Conservation (phyloP, 2,797 vertebrate species). For the Syngnathus rostellatus region DNA sequence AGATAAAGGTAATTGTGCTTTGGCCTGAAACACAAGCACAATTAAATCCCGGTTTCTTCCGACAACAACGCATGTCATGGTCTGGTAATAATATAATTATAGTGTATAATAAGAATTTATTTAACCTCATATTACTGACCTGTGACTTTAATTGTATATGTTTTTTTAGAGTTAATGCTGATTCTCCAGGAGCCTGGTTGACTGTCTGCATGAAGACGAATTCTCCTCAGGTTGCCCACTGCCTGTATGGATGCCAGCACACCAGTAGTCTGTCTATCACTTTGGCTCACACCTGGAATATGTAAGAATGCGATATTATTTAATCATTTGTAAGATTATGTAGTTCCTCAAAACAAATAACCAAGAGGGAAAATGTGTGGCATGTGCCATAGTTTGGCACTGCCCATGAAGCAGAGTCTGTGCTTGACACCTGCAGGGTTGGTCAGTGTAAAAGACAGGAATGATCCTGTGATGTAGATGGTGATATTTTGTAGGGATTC, state of each 20-base stretch:
- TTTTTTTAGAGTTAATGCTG: slow-evolving; percentile 33
- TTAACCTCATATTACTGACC: slow-evolving; percentile 38
- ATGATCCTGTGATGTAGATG: slow-evolving; percentile 60
- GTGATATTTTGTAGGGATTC: slow-evolving; percentile 60
- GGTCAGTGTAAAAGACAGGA: slow-evolving; percentile 51
- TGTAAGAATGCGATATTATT: neutral
- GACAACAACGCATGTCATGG: neutral
- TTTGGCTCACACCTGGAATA: slow-evolving; percentile 53
- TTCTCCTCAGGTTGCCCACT: slow-evolving; percentile 63
- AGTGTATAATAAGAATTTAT: neutral
- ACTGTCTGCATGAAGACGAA: slow-evolving; percentile 34
- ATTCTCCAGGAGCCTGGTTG: slow-evolving; percentile 56
- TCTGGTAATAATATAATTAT: neutral
- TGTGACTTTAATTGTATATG: slow-evolving; percentile 66
- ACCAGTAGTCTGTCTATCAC: slow-evolving; percentile 33
- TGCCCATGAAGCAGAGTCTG: neutral
- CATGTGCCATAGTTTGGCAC: neutral
- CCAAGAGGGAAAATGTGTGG: neutral
- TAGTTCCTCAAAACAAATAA: neutral
- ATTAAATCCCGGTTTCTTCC: neutral
- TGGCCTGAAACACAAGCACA: slow-evolving; percentile 55
- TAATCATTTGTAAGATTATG: neutral
- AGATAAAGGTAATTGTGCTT: slow-evolving; percentile 64
- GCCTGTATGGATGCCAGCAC: slow-evolving; percentile 50
- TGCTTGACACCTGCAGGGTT: slow-evolving; percentile 54